phyloP scores from a whole-genome alignment of 2,888 invertebrate genomes.

The Brassicogethes aeneus region DNA sequence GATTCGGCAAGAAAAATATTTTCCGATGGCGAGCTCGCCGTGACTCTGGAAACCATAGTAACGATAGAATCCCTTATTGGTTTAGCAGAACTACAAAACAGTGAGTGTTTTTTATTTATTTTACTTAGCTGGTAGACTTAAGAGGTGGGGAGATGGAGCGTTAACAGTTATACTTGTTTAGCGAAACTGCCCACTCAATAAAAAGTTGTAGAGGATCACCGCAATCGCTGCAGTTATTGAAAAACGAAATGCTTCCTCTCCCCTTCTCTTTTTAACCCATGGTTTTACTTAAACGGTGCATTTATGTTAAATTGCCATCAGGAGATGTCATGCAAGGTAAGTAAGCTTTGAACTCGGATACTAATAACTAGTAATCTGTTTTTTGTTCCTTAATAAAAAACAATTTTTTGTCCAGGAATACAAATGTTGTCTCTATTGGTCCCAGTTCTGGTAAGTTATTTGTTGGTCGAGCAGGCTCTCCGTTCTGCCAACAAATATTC shows the following conservation, averaged over 20 bases:
- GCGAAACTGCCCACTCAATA: no score
- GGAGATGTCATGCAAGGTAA: slow-evolving; percentile 51
- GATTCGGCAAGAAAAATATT: slow-evolving; percentile 52
- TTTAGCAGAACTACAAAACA: slow-evolving; percentile 64
- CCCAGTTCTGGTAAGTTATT: slow-evolving; percentile 80
- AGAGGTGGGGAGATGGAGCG: no score
- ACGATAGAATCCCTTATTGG: slow-evolving; percentile 67
- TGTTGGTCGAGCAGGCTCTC: slow-evolving; percentile 60
- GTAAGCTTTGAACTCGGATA: no score
- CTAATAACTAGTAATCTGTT: no score
- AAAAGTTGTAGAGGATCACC: no score
- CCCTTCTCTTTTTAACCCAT: no score
- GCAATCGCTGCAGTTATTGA: no score
- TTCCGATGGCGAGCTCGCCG: slow-evolving; percentile 59
- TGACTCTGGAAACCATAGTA: slow-evolving; percentile 63
- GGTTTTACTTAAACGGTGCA: no score
- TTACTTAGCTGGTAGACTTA: no score
- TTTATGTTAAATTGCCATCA: slow-evolving; percentile 27
- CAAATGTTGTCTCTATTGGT: slow-evolving; percentile 84
- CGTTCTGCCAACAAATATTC: slow-evolving; percentile 53
- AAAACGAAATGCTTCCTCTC: no score
- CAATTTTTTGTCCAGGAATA: slow-evolving; percentile 57
- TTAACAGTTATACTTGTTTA: no score
- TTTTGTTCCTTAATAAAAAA: background rate
- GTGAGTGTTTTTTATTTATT: slow-evolving; percentile 47